Evolutionary conservation across 2,797 vertebrate genomes (phyloP).

Genomic region (Sebastes iracundus): DNA sequence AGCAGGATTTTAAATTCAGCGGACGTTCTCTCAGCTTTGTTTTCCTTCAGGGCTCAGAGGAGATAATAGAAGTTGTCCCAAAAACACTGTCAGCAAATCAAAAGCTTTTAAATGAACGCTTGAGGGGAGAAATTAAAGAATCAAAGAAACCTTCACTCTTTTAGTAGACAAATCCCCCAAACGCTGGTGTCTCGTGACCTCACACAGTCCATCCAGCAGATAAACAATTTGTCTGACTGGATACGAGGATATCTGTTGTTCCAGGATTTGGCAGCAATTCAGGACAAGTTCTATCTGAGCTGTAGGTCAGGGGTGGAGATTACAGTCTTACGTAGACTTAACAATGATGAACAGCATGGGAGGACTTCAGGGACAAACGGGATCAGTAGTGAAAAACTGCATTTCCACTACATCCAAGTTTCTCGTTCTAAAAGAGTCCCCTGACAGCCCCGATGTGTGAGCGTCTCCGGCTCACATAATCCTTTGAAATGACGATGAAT

Average conservation of each 20-base stretch:
- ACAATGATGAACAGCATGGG: conserved; percentile 46
- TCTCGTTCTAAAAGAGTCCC: conserved; percentile 14
- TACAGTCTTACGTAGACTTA: conserved; percentile 19
- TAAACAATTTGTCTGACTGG: not conserved
- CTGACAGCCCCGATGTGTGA: conserved; percentile 8
- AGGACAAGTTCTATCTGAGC: conserved; percentile 57
- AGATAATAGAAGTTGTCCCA: conserved; percentile 54
- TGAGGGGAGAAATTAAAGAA: not conserved
- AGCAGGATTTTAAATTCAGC: conserved; percentile 2
- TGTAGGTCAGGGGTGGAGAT: conserved; percentile 36
- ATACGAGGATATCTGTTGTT: not conserved
- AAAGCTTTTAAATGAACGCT: not conserved
- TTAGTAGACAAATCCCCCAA: not conserved
- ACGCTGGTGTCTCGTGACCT: not conserved
- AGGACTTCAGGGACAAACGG: conserved; percentile 38
- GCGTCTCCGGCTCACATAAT: conserved; percentile 29
- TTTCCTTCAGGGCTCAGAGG: not conserved
- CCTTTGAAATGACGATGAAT: conserved; percentile 45
- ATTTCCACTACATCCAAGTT: conserved; percentile 18
- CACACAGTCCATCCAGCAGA: not conserved
- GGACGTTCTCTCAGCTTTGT: not conserved
- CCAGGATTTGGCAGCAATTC: conserved; percentile 7
- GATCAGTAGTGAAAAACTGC: conserved; percentile 22
- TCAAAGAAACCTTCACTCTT: not conserved
- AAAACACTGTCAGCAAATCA: not conserved